Conservation (phyloP, 1,140 invertebrate species). For the Streblospio benedicti region DNA sequence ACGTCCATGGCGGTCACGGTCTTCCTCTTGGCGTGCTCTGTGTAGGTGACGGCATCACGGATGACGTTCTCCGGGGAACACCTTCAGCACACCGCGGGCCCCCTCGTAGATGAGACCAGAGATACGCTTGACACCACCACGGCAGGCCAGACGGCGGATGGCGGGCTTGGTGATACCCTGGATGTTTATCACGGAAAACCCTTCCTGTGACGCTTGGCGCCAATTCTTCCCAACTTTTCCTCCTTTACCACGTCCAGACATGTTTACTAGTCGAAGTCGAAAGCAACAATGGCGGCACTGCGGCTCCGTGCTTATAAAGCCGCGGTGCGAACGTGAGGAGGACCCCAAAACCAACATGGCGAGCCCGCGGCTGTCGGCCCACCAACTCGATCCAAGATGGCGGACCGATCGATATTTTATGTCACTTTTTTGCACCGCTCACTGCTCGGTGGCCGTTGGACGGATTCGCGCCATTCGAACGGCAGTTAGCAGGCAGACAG, state of each 20-base stretch:
- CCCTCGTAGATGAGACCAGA: conserved; percentile 67
- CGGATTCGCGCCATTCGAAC: too few relatives aligned
- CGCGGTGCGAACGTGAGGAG: too few relatives aligned
- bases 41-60: conserved; percentile 70
- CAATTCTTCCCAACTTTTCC: conserved; percentile 38
- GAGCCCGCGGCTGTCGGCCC: too few relatives aligned
- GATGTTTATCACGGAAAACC: conserved; percentile 61
- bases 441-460: too few relatives aligned
- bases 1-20: conserved; percentile 78
- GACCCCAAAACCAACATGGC: too few relatives aligned
- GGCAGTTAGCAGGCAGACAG: too few relatives aligned
- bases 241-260: conserved; percentile 38
- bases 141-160: conserved; percentile 58
- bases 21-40: conserved; percentile 70
- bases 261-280: too few relatives aligned
- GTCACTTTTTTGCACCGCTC: too few relatives aligned
- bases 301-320: too few relatives aligned
- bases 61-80: conserved; percentile 73
- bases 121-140: conserved; percentile 68
- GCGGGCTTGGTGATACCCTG: conserved; percentile 63
- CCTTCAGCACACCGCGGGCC: conserved; percentile 60
- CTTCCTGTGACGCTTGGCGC: conserved; percentile 35
- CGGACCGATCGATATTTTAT: too few relatives aligned
- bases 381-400: too few relatives aligned
- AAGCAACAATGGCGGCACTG: too few relatives aligned